Evolutionary conservation across 2,888 invertebrate genomes (phyloP).

Genomic region (Brenthis daphne): DNA sequence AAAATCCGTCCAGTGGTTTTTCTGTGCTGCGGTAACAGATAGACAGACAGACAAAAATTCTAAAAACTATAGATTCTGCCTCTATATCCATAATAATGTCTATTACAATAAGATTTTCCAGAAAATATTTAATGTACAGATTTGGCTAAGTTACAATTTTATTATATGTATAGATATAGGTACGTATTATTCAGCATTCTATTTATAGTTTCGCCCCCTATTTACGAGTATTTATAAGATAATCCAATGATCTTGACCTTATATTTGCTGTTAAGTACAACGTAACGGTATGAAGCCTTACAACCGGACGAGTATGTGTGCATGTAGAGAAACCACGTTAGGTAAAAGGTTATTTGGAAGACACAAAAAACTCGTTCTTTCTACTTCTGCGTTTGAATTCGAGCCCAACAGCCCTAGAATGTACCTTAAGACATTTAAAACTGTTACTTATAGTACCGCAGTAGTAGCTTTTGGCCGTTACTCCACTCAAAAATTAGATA

Average conservation of each 20-base stretch:
- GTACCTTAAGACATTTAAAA: no score
- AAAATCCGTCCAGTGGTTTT: no score
- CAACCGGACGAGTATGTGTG: not conserved
- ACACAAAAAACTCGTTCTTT: not conserved
- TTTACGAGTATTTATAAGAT: not conserved
- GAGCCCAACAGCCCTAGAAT: not conserved
- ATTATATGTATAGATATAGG: not conserved
- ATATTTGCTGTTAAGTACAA: not conserved
- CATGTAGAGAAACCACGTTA: constrained; percentile 1
- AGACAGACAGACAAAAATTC: no score
- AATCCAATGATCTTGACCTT: constrained; percentile 20
- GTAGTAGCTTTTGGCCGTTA: no score
- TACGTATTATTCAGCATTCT: not conserved
- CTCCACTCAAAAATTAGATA: no score
- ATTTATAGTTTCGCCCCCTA: not conserved
- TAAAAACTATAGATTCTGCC: no score
- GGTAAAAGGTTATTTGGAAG: not conserved
- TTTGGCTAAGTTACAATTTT: no score
- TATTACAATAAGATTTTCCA: no score
- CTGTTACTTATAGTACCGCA: no score
- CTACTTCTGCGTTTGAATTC: not conserved
- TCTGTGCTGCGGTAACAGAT: no score
- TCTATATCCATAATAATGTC: no score
- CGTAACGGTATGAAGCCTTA: constrained; percentile 6
- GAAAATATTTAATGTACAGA: no score